Base-by-base conservation (phyloP, 2,113 vertebrate species). In the Amia ocellicauda region DNA sequence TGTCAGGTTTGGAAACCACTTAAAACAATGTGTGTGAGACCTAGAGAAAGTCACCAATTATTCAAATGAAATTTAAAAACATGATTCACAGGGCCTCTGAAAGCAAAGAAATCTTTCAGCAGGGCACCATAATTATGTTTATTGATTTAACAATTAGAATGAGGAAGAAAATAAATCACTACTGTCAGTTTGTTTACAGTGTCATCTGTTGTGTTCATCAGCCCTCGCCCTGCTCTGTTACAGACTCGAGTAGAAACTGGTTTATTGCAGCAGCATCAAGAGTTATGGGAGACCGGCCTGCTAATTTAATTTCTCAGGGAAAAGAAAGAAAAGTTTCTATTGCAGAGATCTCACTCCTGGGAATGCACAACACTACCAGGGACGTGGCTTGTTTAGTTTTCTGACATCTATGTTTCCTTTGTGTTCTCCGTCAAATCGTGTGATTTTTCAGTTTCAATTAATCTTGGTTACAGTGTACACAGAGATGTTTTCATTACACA, bases 111-210 rank as follows among this genome's bases (percentile, higher is more conserved):
- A 4, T 26, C 36, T 20, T 26, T 59, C 29, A 47, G 59, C 22
- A 24, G 40, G 55, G 29, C 56, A 13, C 10, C 7, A 22, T 59
- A 31, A 56, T 56, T 17, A 28, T 59, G 56, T 59, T 52, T 66
- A 66, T 66, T 66, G 56, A 59, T 49, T 60, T 59, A 23, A 51
- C 45, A 64, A 58, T 63, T 54, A 58, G 10, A 24, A 26, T 13
- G 26, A 29, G 27, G 16, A 5, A 14, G 23, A 50, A 24, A 31
- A 54, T 66, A 52, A 58, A 59, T 66, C 55, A 60, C 23, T 9
- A 13, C 36, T 53, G 49, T 66, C 28, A 9, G 29, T 29, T 26
- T 59, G 36, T 66, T 60, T 45, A 24, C 22, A 43, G 49, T 52
- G 49, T 53, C 24, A 26, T n/a, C 49, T 5, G 31, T 14, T 19